Percentiles rank a stretch among this genome's conserved stretches.
phyloP scores from a whole-genome alignment of 2,888 invertebrate genomes.

The Caenorhabditis sulstoni region DNA sequence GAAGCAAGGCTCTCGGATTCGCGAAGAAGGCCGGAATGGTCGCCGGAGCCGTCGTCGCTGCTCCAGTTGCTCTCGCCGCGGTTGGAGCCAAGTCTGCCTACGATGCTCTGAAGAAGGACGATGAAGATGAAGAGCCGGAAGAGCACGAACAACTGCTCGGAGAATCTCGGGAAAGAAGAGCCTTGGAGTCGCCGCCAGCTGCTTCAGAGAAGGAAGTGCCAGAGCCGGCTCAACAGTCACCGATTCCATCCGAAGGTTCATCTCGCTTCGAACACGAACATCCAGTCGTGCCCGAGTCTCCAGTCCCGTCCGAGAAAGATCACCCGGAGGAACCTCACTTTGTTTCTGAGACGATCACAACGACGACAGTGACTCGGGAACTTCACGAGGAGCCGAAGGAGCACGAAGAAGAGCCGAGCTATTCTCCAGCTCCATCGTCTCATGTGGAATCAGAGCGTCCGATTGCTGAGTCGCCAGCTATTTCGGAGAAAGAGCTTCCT shows the following conservation, averaged over 20 bases:
- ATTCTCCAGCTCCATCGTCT: conserved; percentile 6
- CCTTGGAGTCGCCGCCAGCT: too few relatives aligned
- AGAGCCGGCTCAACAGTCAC: too few relatives aligned
- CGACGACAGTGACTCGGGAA: conserved; percentile 32
- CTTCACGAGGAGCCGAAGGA: conserved; percentile 17
- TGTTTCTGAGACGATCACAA: conserved; percentile 1
- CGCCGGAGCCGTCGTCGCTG: conserved; percentile 71
- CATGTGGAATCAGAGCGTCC: conserved; percentile 10
- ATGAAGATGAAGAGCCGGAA: conserved; percentile 37
- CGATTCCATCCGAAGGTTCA: too few relatives aligned
- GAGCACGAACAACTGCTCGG: conserved; percentile 3
- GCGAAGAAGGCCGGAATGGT: conserved; percentile 69
- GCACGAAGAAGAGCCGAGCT: conserved; percentile 20
- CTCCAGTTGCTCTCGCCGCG: conserved; percentile 69
- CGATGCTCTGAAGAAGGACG: conserved; percentile 63
- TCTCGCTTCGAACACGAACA: conserved; percentile 1
- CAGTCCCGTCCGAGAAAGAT: conserved; percentile 30
- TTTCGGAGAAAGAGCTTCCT: conserved; percentile 11
- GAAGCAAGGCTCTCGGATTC: conserved; percentile 60
- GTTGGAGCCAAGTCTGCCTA: conserved; percentile 69
- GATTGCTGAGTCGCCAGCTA: too few relatives aligned
- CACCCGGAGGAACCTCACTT: not conserved
- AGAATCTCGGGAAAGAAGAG: too few relatives aligned
- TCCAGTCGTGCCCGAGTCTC: conserved; percentile 15
- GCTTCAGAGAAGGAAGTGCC: too few relatives aligned